These are phyloP conservation scores for Todiramphus saurophagus DNA, from an alignment of 2,113 vertebrate genomes.

Conservation along the genomic window DNA sequence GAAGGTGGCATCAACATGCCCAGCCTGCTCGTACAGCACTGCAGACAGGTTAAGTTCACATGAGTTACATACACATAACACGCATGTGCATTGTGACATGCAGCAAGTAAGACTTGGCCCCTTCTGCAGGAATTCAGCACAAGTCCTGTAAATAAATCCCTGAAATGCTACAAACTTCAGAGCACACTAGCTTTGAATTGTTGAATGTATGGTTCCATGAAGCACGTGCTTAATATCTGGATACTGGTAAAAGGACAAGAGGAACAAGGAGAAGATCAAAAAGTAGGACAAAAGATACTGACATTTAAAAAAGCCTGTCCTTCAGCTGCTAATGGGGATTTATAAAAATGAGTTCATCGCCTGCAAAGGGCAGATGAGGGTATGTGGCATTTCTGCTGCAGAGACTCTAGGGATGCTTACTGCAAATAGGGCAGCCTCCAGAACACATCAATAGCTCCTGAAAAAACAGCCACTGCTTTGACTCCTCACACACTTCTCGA, in stretches of 20 bases:
- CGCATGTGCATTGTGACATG: no score
- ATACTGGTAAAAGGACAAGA: background rate
- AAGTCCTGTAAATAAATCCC: background rate
- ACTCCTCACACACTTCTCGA: background rate
- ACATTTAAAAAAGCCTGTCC: background rate
- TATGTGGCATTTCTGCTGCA: background rate
- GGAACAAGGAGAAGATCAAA: background rate
- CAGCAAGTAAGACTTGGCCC: background rate
- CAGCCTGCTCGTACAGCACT: background rate
- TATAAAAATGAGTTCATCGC: background rate
- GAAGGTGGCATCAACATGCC: background rate
- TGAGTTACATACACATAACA: background rate
- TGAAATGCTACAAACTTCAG: background rate
- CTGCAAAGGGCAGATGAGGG: conserved; percentile 15
- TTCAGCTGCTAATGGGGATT: background rate
- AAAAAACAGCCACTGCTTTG: background rate
- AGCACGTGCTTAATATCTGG: background rate
- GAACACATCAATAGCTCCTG: background rate
- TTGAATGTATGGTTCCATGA: fast-evolving
- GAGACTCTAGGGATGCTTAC: background rate
- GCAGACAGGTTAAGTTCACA: background rate
- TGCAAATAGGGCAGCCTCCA: conserved; percentile 22
- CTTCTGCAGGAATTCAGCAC: background rate
- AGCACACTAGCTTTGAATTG: background rate
- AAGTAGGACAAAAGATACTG: conserved; percentile 19